Base-by-base conservation (phyloP, 2,797 vertebrate genomes). In the Pseudomugil gertrudae region DNA sequence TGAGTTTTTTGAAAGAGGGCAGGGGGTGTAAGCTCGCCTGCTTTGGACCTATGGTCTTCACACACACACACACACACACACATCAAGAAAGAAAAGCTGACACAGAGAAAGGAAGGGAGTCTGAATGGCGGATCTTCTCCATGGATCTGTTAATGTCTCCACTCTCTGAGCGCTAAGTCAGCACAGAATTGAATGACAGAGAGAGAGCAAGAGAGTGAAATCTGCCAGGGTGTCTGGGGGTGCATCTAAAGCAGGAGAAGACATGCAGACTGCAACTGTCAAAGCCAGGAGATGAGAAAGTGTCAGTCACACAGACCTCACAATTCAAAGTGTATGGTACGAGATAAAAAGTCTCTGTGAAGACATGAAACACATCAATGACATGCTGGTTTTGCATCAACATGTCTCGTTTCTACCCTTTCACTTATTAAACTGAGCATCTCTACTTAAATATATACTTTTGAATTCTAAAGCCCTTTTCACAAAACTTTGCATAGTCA, bases 121-220 rank as follows among this genome's bases (percentile, higher is more conserved):
- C 79, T 71, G 67, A 57, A 74, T 11, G 33, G 55, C 81, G 69
- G 80, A 84, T 81, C 76, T 76, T 73, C 60, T 65, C 38, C 40
- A 8, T 71, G 74, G 69, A 84, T 84, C 60, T 75, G 83, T 75
- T 66, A 84, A 87, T 77, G 81, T 83, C 83, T 87, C 76, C 24
- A 53, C 78, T 89, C 60, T 77, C 67, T 35, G 63, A 38, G 63
- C 62, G 80, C 71, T 2, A 57, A 84, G 78, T 91, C 90, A 92
- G 91, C 89, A 82, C 57, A 27, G 81, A 81, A 9, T 26, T 76
- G 80, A 84, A 69, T 82, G 84, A 79, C 80, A 76, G 82, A 57
- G 60, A 47, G 27, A 9, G 58, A 76, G 67, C 66, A 52, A 30
- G 70, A 74, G 72, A 72, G 45, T 59, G 69, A 79, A 79, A 81